Evolutionary conservation across 2,888 invertebrate genomes (phyloP).

Genomic region (Fabriciana adippe): DNA sequence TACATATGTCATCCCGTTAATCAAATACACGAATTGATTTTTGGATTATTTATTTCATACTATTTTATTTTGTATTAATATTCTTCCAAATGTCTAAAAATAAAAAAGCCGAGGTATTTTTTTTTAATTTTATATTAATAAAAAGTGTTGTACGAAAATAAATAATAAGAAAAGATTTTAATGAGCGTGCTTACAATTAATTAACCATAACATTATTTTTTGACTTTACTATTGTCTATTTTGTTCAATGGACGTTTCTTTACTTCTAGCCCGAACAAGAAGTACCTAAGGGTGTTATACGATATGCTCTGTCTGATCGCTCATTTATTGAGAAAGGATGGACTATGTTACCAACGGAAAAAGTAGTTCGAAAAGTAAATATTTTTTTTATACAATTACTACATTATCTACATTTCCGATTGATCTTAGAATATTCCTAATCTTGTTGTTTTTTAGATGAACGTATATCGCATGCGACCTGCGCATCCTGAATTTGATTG

Average conservation of each 20-base stretch:
- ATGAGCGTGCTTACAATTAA: neutral
- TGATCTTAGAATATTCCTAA: too few relatives aligned
- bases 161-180: too few relatives aligned
- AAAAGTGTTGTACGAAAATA: too few relatives aligned
- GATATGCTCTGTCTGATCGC: constrained; percentile 68
- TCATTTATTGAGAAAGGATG: constrained; percentile 72
- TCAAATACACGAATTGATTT: constrained; percentile 10
- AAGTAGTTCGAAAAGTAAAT: constrained; percentile 70
- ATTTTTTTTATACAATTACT: neutral
- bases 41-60: constrained; percentile 44
- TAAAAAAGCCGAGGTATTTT: constrained; percentile 42
- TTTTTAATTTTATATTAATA: too few relatives aligned
- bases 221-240: too few relatives aligned
- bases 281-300: constrained; percentile 56
- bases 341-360: constrained; percentile 74
- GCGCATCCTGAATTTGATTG: constrained; percentile 73
- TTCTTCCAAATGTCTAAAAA: constrained; percentile 44
- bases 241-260: neutral
- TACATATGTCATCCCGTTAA: neutral
- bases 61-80: constrained; percentile 40
- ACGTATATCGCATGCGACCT: constrained; percentile 73
- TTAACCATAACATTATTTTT: too few relatives aligned
- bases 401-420: too few relatives aligned
- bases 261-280: constrained; percentile 55
- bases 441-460: constrained; percentile 54